Evolutionary conservation across 2,797 vertebrate genomes (phyloP), one percentile per base, ranked within the genome.

Genomic region (Sphaeramia orbicularis): DNA sequence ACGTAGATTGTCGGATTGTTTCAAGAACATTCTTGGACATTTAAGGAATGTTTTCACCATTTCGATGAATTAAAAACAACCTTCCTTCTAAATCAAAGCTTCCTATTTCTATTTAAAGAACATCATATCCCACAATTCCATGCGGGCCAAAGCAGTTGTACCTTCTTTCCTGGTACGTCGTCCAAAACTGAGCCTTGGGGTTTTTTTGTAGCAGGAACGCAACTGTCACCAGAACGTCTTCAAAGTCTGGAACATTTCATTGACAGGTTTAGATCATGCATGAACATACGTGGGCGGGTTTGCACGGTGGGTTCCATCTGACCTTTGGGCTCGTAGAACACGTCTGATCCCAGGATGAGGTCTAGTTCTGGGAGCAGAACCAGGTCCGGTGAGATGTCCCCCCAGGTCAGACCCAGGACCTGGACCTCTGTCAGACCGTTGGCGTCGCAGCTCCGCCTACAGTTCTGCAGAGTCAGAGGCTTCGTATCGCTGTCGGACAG

Each of bases 301-400:
- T n/a, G n/a, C n/a, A n/a, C n/a, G n/a, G n/a, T n/a, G n/a, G n/a
- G n/a, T 16, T 30, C 7, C 4, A 24, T 47, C 59, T 0, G 0
- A 97, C 97, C 96, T 93, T 94, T 92, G 2, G 97, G 97, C 49
- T 99, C 95, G 78, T 98, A 99, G 89, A 99, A 98, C 3, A 99
- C 94, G 60, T 99, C 98, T 0, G 98, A 98, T 12, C 95, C 98
- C 69, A 99, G 78, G 72, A 99, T 93, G 7, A 99, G 1, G 45
- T 99, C 95, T 14, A 96, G 56, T 0, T 86, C 13, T 0, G 95
- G 89, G 0, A 99, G 93, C 4, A 86, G 66, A 7, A 96, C 66
- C 2, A 99, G 89, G 1, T 90, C 81, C 0, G 92, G 94, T 0
- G 96, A 94, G 0, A 96, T 0, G 0, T 95, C 93, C 0, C n/a